These are phyloP conservation scores for Tipula unca DNA, from an alignment of 2,888 invertebrate species.

Conservation along the genomic window DNA sequence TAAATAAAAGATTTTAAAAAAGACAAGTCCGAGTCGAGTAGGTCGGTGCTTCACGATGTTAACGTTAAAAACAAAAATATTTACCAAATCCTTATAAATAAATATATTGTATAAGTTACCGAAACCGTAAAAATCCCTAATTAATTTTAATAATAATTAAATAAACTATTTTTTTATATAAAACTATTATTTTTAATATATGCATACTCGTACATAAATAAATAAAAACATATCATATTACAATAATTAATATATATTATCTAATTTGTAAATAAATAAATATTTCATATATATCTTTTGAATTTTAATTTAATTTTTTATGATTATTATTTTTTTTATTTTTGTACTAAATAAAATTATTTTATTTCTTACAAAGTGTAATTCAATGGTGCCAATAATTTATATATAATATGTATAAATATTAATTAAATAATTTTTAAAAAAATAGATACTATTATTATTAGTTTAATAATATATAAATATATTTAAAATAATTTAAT, in stretches of 20 bases:
- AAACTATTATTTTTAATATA: background rate
- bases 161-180: background rate
- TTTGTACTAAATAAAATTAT: background rate
- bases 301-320: background rate
- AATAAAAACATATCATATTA: background rate
- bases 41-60: background rate
- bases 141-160: background rate
- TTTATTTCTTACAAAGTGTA: background rate
- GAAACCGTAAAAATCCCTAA: background rate
- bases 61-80: background rate
- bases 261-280: background rate
- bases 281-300: background rate
- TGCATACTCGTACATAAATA: background rate
- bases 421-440: background rate
- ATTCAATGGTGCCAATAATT: conserved; percentile 14
- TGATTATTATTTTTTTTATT: background rate
- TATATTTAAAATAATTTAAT: background rate
- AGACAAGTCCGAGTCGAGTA: background rate
- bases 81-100: background rate
- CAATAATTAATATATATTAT: background rate
- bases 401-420: background rate
- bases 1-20: no score
- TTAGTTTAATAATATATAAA: background rate
- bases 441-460: background rate
- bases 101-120: background rate